Conservation (phyloP, 1,140 invertebrate genomes). For the Pseudomyrmex sp. region DNA sequence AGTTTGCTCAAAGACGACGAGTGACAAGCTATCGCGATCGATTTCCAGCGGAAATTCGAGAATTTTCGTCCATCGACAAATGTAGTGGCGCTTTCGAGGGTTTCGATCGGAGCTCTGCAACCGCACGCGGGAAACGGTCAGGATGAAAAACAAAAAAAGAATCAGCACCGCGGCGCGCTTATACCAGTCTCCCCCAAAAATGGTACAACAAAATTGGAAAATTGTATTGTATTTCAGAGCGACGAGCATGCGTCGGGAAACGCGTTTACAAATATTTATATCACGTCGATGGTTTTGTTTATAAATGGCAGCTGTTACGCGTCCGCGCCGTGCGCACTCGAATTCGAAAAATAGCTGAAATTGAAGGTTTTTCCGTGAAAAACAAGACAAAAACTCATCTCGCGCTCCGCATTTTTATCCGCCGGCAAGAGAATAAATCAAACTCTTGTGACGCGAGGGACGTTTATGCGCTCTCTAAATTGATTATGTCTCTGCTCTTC, state of each 20-base stretch:
- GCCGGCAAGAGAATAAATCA: conserved; percentile 52
- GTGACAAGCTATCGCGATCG: conserved; percentile 31
- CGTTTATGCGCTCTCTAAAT: conserved; percentile 46
- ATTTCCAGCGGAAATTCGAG: conserved; percentile 32
- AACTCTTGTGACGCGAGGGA: conserved; percentile 2
- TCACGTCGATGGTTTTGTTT: conserved; percentile 53
- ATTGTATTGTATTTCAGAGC: conserved; percentile 59
- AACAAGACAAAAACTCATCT: conserved; percentile 18
- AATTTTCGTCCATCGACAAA: conserved; percentile 25
- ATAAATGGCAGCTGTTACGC: conserved; percentile 55
- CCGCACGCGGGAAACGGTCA: neutral
- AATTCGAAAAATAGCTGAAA: conserved; percentile 11
- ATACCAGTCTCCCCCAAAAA: conserved; percentile 19
- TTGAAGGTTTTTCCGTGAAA: conserved; percentile 30
- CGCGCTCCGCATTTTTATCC: conserved; percentile 36
- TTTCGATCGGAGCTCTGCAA: conserved; percentile 33
- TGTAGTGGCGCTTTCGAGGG: conserved; percentile 29
- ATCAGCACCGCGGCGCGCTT: conserved; percentile 13
- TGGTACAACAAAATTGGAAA: conserved; percentile 58
- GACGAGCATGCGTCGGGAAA: conserved; percentile 23
- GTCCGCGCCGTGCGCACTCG: conserved; percentile 14
- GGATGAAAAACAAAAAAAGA: conserved; percentile 28
- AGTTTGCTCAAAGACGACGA: conserved; percentile 36
- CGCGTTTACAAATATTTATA: conserved; percentile 60
- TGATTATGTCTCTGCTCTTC: conserved; percentile 20